These are phyloP conservation scores for Bembecia ichneumoniformis DNA, from an alignment of 2,888 invertebrate genomes.

Conservation along the genomic window DNA sequence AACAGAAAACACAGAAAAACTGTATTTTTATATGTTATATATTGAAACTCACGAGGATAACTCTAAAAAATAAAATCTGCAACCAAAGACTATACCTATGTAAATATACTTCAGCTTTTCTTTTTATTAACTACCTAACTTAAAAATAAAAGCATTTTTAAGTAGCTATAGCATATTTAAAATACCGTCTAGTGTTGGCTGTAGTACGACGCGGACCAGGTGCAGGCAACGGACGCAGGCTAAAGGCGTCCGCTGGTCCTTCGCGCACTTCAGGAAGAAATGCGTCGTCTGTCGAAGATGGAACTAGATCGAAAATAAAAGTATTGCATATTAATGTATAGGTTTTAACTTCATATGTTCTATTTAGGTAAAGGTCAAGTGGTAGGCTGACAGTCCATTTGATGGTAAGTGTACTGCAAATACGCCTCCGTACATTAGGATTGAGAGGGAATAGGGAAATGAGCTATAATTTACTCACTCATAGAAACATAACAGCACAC, in stretches of 20 bases:
- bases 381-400: no score
- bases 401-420: no score
- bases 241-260: slow-evolving; percentile 39
- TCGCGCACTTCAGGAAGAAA: slow-evolving; percentile 58
- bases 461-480: no score
- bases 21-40: no score
- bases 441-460: no score
- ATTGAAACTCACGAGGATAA: no score
- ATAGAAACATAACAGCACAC: no score
- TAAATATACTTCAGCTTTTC: no score
- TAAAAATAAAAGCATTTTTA: background rate
- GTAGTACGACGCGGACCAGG: slow-evolving; percentile 62
- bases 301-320: slow-evolving; percentile 20
- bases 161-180: background rate
- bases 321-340: background rate
- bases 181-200: slow-evolving; percentile 59
- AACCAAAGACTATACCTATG: no score
- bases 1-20: no score
- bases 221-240: slow-evolving; percentile 50
- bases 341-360: background rate
- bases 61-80: no score
- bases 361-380: background rate
- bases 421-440: no score
- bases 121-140: background rate
- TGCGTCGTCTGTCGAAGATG: slow-evolving; percentile 55